Conservation (phyloP, 2,797 vertebrate species). For the Hafferia zeledoni region DNA sequence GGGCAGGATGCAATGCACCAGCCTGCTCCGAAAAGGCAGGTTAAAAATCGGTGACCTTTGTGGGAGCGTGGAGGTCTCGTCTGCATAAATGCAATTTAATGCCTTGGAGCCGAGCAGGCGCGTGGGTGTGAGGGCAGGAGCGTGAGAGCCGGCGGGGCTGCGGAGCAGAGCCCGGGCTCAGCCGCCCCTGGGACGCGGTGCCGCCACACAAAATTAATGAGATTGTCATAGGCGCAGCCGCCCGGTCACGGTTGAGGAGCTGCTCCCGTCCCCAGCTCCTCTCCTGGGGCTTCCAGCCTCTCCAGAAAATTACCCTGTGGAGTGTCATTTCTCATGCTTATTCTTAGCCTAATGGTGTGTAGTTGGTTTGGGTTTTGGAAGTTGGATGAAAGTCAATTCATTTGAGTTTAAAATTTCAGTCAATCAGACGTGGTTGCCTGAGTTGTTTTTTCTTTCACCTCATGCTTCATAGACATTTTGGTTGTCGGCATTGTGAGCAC, state of each 20-base stretch:
- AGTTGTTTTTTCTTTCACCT: background rate
- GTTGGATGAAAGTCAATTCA: background rate
- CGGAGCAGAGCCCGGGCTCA: background rate
- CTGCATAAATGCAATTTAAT: background rate
- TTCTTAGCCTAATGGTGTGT: background rate
- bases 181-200: fast-evolving
- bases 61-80: fast-evolving
- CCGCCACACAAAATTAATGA: background rate
- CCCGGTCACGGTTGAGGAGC: background rate
- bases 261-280: background rate
- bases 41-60: background rate
- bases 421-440: background rate
- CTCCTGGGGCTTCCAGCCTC: background rate
- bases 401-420: constrained; percentile 20
- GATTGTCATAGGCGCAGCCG: background rate
- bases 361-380: background rate
- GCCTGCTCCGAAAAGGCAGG: background rate
- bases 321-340: constrained; percentile 31
- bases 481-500: background rate
- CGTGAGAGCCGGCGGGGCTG: background rate
- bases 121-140: background rate
- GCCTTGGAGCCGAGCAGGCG: background rate
- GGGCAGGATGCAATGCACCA: fast-evolving
- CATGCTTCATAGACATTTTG: background rate
- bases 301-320: background rate